Evolutionary conservation across 1,140 invertebrate genomes (phyloP).

Genomic region (Pentalonia nigronervosa): DNA sequence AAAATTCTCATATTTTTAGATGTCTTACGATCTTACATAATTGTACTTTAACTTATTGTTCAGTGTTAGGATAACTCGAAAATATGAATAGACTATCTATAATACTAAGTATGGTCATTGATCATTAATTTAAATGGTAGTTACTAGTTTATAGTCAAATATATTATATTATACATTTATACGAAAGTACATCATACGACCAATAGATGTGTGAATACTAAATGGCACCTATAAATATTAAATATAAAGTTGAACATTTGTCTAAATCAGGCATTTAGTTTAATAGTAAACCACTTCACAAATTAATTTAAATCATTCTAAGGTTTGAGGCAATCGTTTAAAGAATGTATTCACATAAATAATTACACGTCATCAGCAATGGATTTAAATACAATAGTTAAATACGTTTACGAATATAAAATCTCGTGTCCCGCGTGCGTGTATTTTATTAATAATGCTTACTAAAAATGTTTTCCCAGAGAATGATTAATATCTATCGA

Average conservation of each 20-base stretch:
- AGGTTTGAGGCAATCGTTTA: neutral
- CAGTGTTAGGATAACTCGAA: neutral
- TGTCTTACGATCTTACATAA: neutral
- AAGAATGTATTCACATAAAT: conserved; percentile 17
- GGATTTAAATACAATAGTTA: neutral
- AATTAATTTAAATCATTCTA: neutral
- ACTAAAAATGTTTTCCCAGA: neutral
- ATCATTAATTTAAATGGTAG: neutral
- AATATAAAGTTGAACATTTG: neutral
- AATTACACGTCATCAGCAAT: conserved; percentile 8
- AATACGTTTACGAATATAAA: neutral
- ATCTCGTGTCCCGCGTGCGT: neutral
- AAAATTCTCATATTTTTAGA: neutral
- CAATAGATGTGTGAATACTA: neutral
- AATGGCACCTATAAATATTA: neutral
- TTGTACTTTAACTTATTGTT: neutral
- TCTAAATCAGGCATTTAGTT: neutral
- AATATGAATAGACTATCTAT: neutral
- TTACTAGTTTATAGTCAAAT: neutral
- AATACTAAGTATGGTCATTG: neutral
- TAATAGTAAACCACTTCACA: neutral
- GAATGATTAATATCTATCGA: neutral
- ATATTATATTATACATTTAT: neutral
- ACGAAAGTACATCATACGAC: neutral
- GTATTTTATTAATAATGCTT: neutral